Evolutionary conservation across 2,113 vertebrate genomes (phyloP).

Genomic region (Rutilus rutilus): DNA sequence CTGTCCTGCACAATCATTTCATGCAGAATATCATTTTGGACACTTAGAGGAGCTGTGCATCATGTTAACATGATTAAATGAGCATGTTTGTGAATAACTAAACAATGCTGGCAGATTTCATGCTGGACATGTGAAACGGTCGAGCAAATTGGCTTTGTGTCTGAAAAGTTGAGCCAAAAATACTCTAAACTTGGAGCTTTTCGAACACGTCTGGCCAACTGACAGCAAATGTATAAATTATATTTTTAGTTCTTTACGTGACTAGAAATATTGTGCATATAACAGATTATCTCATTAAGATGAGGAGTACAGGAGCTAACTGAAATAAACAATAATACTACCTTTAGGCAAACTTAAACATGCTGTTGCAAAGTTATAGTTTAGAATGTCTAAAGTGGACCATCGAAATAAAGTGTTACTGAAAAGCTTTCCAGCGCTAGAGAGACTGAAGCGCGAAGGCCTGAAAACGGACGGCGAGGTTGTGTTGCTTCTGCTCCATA

Average conservation of each 20-base stretch:
- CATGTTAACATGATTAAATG: constrained; percentile 32
- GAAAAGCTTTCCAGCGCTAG: too few relatives aligned
- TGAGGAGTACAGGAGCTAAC: neutral
- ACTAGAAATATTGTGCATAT: neutral
- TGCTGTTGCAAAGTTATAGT: too few relatives aligned
- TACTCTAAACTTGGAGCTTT: neutral
- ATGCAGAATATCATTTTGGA: neutral
- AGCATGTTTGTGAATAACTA: constrained; percentile 25
- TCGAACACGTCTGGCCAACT: neutral
- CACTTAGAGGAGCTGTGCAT: constrained; percentile 1
- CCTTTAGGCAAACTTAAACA: too few relatives aligned
- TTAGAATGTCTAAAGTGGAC: too few relatives aligned
- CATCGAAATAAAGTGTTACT: too few relatives aligned
- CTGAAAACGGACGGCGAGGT: too few relatives aligned
- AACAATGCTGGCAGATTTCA: constrained; percentile 18
- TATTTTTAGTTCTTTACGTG: neutral
- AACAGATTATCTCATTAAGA: neutral
- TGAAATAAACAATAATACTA: neutral
- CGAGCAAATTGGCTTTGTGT: neutral
- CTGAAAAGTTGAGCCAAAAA: neutral
- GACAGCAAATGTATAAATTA: neutral
- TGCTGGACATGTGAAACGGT: neutral
- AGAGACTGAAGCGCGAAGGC: too few relatives aligned
- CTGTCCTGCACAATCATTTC: constrained; percentile 12
- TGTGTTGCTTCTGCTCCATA: too few relatives aligned